These are phyloP conservation scores for Tetramorium simillimum DNA, from an alignment of 1,140 invertebrate genomes.

Conservation along the genomic window DNA sequence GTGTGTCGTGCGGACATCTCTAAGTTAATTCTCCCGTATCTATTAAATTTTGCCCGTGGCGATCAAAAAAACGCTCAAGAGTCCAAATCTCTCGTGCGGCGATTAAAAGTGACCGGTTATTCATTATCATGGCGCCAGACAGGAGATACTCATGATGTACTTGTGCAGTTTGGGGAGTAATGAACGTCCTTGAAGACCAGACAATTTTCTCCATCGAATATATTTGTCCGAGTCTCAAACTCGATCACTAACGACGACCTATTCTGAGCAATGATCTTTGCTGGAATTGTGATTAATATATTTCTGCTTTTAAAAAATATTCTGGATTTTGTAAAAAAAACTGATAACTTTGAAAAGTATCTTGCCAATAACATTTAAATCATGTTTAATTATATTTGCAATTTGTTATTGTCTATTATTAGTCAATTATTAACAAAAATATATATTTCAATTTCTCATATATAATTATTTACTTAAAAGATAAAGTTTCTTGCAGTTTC, in stretches of 20 bases:
- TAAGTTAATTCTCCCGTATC: neutral
- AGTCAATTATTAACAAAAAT: neutral
- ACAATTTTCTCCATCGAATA: slow-evolving; percentile 51
- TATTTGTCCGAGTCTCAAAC: neutral
- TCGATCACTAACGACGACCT: neutral
- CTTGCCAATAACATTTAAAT: neutral
- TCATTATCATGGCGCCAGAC: slow-evolving; percentile 72
- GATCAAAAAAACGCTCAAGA: slow-evolving; percentile 27
- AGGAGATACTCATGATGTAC: slow-evolving; percentile 24
- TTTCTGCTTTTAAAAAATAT: neutral
- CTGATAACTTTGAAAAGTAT: neutral
- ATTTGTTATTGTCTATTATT: neutral
- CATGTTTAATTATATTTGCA: neutral
- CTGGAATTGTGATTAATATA: neutral
- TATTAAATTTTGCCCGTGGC: slow-evolving; percentile 16
- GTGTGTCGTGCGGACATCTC: neutral
- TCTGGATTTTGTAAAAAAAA: neutral
- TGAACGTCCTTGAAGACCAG: slow-evolving; percentile 76
- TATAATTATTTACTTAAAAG: neutral
- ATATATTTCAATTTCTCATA: neutral
- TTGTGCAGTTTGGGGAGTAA: slow-evolving; percentile 67
- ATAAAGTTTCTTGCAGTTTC: neutral
- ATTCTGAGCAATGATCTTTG: neutral
- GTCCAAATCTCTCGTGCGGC: slow-evolving; percentile 20
- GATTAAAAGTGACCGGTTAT: slow-evolving; percentile 51